phyloP scores from a whole-genome alignment of 37 sponge, comb jelly and placozoan genomes.

The Aphrocallistes beatrix region DNA sequence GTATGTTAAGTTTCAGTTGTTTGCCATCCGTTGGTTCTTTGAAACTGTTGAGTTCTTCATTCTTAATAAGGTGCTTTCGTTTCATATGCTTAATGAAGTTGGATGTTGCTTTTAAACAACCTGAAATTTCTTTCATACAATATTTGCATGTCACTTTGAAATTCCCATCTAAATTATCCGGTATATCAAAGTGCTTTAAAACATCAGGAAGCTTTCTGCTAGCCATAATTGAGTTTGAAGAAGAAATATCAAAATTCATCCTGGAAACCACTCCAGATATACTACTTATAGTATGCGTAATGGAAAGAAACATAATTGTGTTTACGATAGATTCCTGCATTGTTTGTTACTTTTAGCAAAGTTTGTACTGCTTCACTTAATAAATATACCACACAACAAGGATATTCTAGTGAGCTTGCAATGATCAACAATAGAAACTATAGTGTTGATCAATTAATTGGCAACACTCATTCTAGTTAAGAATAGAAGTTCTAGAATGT shows the following conservation, averaged over 20 bases:
- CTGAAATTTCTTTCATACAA: slow-evolving; percentile 18
- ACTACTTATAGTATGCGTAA: neutral
- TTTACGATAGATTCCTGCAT: no score
- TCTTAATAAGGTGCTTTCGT: neutral
- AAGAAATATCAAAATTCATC: neutral
- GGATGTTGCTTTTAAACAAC: slow-evolving; percentile 13
- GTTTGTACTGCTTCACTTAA: neutral
- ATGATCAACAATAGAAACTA: neutral
- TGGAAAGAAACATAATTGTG: neutral
- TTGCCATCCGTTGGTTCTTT: neutral
- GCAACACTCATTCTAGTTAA: no score
- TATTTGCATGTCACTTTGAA: slow-evolving; percentile 19
- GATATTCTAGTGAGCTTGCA: neutral
- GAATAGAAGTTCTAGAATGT: no score
- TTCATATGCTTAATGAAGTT: slow-evolving; percentile 10
- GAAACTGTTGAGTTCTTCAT: neutral
- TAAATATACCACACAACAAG: neutral
- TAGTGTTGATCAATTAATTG: neutral
- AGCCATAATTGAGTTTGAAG: slow-evolving; percentile 20
- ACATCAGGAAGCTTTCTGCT: slow-evolving; percentile 19
- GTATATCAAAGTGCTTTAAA: slow-evolving; percentile 17
- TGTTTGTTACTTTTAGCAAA: no score
- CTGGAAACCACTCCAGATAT: neutral
- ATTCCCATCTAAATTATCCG: slow-evolving; percentile 18
- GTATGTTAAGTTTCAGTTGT: neutral